Percentiles rank a stretch among this genome's conserved stretches.
phyloP scores from a whole-genome alignment of 2,113 vertebrate species.

The Megaleporinus macrocephalus region DNA sequence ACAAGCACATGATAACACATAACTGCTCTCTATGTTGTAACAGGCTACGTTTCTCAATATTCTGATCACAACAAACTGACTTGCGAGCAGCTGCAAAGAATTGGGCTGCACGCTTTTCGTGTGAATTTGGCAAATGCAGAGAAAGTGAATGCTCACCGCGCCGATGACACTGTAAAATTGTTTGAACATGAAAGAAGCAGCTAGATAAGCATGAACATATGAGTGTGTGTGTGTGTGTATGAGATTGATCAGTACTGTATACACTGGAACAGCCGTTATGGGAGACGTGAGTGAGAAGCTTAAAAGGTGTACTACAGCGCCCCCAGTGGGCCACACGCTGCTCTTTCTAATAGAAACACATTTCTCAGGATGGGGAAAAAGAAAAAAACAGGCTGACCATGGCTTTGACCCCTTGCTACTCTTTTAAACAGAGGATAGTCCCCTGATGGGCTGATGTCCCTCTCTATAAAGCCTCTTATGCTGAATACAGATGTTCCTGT shows the following conservation, averaged over 20 bases:
- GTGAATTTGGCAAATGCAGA: conserved; percentile 27
- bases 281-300: conserved; percentile 25
- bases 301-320: conserved; percentile 51
- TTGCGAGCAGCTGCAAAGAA: neutral
- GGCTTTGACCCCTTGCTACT: neutral
- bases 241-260: conserved; percentile 60
- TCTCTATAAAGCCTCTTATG: conserved; percentile 55
- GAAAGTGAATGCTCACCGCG: conserved; percentile 48
- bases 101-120: neutral
- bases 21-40: no score
- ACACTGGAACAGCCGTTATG: conserved; percentile 42
- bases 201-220: conserved; percentile 2
- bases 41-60: neutral
- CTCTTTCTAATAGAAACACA: neutral
- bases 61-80: neutral
- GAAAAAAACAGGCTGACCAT: neutral
- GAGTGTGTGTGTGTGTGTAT: conserved; percentile 15
- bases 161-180: conserved; percentile 11
- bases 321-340: conserved; percentile 34
- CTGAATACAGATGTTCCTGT: conserved; percentile 62
- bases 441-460: conserved; percentile 31
- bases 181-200: conserved; percentile 32
- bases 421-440: neutral
- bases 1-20: neutral
- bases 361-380: neutral